Evolutionary conservation across 2,113 vertebrate genomes (phyloP).

Genomic region (Vulpes ferrilata): DNA sequence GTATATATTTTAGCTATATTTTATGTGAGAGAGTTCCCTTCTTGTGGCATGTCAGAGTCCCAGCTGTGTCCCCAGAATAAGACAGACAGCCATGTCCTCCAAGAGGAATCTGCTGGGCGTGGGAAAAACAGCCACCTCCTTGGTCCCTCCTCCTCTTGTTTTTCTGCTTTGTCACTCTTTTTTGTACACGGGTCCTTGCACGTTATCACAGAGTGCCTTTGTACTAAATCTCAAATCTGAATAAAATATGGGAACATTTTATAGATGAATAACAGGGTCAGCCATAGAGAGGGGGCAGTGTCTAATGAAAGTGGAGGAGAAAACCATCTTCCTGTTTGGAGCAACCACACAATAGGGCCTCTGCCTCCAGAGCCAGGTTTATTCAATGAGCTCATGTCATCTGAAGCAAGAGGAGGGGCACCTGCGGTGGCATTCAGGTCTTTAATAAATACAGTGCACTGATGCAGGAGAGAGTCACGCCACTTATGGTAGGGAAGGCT

Average conservation of each 20-base stretch:
- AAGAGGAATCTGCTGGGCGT: neutral
- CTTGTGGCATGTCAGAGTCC: neutral
- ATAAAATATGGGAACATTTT: conserved; percentile 69
- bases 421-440: neutral
- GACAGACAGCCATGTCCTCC: neutral
- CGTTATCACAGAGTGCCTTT: neutral
- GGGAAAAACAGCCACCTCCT: neutral
- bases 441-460: neutral
- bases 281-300: neutral
- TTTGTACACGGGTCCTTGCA: neutral
- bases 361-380: neutral
- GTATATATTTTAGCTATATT: neutral
- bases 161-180: neutral
- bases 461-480: rapidly evolving
- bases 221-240: conserved; percentile 57
- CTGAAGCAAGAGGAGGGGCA: neutral
- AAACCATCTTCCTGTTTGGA: neutral
- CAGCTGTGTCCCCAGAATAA: neutral
- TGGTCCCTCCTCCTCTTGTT: neutral
- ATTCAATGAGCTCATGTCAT: neutral
- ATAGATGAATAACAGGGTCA: neutral
- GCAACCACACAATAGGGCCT: neutral
- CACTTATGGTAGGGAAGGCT: neutral
- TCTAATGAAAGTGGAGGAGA: neutral
- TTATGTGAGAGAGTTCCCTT: neutral